Conservation (phyloP, 2,113 vertebrate genomes). For the Noturus placidus region DNA sequence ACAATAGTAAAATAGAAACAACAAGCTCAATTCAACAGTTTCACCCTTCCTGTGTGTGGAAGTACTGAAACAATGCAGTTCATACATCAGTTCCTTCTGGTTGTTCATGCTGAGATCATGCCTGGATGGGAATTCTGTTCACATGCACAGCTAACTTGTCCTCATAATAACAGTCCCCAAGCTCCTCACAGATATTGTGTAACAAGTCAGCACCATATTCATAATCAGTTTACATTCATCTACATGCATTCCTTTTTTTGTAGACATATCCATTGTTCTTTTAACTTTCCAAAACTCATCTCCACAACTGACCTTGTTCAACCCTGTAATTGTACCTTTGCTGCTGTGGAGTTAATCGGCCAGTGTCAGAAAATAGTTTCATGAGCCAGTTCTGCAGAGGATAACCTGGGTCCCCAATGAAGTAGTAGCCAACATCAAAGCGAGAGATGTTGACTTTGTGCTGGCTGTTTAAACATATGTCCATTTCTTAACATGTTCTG, state of each 20-base stretch:
- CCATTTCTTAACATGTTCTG: conserved; percentile 33
- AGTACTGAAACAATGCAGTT: too few species aligned
- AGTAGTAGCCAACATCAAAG: not conserved
- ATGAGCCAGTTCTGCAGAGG: too few species aligned
- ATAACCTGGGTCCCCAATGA: too few species aligned
- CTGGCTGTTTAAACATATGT: conserved; percentile 19
- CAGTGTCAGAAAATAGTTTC: too few species aligned
- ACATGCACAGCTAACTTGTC: not conserved
- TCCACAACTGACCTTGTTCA: too few species aligned
- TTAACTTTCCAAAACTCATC: not conserved
- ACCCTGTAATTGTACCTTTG: not conserved
- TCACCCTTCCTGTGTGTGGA: too few species aligned
- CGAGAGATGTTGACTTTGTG: conserved; percentile 28
- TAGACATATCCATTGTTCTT: conserved; percentile 46
- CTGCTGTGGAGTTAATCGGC: too few species aligned
- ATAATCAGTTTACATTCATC: conserved; percentile 47
- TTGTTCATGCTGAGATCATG: too few species aligned
- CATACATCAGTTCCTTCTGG: too few species aligned
- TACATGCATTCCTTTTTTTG: conserved; percentile 47
- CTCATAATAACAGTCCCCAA: conserved; percentile 12
- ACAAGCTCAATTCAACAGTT: too few species aligned
- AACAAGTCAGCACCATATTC: conserved; percentile 27
- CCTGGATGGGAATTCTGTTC: not conserved
- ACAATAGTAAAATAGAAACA: too few species aligned
- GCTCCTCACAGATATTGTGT: conserved; percentile 39